Base-by-base conservation (phyloP, 1,140 invertebrate species). In the Conus ventricosus region DNA sequence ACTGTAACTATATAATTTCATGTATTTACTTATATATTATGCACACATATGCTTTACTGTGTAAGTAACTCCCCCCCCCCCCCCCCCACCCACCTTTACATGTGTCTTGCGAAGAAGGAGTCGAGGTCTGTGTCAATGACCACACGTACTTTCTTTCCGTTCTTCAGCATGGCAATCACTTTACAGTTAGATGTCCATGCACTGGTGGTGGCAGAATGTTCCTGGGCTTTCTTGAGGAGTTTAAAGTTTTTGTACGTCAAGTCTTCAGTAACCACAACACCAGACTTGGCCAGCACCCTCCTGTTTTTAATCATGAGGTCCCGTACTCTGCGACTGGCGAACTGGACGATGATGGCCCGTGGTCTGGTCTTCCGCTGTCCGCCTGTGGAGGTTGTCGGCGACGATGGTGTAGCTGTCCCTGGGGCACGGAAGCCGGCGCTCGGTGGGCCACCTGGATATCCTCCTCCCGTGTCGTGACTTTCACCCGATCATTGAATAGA, bases 181-280 rank as follows among this genome's bases (percentile, higher is more conserved):
- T 71, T 71, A n/a, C 63, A 15, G 63, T 71, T 71, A n/a, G 63
- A 71, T n/a, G 63, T n/a, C 63, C 63, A 71, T 17, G 63, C 63
- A 17, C 15, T 71, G 63, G 15, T 71, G 63, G 63, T 71, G 1
- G 63, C 63, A 15, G 63, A 71, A n/a, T 71, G 63, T 71, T 17
- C 63, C n/a, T 71, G 63, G n/a, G 63, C 63, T 71, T 15, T n/a
- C 63, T 71, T 15, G 63, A 71, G 63, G 15, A 71, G 63, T n/a
- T 71, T 71, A n/a, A 71, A 71, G 63, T 71, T 71, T 71, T 71
- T 39, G n/a, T 71, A 71, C 15, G 63, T 71, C 63, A 71, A n/a
- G 63, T 71, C 63, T 4, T 71, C 63, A 71, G 15, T 71, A 4
- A 71, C 4, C 15, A 71, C 63, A n/a, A 71, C n/a, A 71, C 63